Evolutionary conservation across 2,113 vertebrate species (phyloP), one percentile per base, ranked within the genome.

Genomic region (Spheniscus mendiculus): DNA sequence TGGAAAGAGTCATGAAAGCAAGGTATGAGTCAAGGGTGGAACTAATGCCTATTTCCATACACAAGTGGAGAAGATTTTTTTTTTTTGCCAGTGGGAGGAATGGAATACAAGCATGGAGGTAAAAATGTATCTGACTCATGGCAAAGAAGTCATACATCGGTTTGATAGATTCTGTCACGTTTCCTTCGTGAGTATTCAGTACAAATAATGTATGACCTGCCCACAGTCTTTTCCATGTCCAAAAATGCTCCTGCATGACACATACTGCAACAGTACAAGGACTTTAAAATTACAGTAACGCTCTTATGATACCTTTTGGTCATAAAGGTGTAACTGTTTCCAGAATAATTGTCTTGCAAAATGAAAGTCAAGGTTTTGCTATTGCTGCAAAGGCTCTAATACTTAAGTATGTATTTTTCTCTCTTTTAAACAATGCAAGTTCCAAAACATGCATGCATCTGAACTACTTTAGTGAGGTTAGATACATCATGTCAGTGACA

Each of bases 11-110:
- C 10, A 42, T 21, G n/a, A 70, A 86, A 85, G 44, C 47, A 56
- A 45, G 18, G 29, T 74, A 38, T 95, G 96, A 96, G 59, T 97
- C 94, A 96, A 65, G 56, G 45, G 40, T 87, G 61, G 87, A 84
- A 94, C 44, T 73, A 45, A 21, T 87, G 49, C 40, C 30, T 71
- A 5, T 89, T 96, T 89, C 77, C 77, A 72, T 34, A 52, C 66
- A 89, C 56, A 84, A 69, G 73, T 20, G 22, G 62, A 72, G 90
- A 87, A 50, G 34, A 4, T 45, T 40, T 44, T 45, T 11, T 3
- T 49, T 59, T 45, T 42, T 69, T 69, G 26, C 49, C 26, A 49
- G 66, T 93, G 70, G 87, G 96, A 97, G 86, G 79, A 83, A 66
- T 62, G 79, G 53, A 93, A 66, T 59, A 61, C 45, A 76, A 73